Percentiles rank a stretch among this genome's conserved stretches.
These are phyloP conservation scores for Pseudonaja textilis DNA, from an alignment of 2,113 vertebrate genomes.

Conservation along the genomic window DNA sequence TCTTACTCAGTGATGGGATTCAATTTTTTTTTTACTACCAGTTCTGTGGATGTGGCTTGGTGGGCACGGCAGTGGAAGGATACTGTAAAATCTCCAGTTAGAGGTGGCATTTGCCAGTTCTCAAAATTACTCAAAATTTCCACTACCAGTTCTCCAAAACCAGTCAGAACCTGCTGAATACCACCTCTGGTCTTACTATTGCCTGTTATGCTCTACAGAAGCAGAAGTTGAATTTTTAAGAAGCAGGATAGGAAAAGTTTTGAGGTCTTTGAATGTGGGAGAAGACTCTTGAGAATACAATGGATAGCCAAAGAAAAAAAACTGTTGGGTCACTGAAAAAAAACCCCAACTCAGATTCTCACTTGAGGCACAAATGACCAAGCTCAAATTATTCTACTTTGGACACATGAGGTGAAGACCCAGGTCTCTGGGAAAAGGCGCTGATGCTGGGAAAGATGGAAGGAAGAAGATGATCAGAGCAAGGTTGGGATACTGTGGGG, in stretches of 20 bases:
- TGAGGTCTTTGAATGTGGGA: neutral
- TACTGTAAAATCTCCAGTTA: too few species aligned
- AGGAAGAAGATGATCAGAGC: neutral
- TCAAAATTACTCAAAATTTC: too few species aligned
- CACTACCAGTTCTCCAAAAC: too few species aligned
- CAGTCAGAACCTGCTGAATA: too few species aligned
- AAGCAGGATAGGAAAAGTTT: neutral
- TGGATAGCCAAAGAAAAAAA: neutral
- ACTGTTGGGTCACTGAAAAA: neutral
- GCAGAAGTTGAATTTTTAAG: neutral
- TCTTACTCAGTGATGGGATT: too few species aligned
- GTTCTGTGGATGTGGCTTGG: too few species aligned
- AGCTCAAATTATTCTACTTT: neutral
- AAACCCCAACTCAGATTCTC: neutral
- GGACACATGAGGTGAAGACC: neutral
- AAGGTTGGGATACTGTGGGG: neutral
- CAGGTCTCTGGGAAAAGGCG: neutral
- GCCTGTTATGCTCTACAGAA: neutral
- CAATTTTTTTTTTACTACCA: too few species aligned
- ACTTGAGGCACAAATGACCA: too few species aligned
- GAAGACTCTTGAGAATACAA: neutral
- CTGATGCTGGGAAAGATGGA: neutral
- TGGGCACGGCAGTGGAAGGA: too few species aligned
- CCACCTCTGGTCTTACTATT: neutral
- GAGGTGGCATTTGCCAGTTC: too few species aligned